These are phyloP conservation scores for Pseudopipra pipra DNA, from an alignment of 2,113 vertebrate genomes.

Conservation along the genomic window DNA sequence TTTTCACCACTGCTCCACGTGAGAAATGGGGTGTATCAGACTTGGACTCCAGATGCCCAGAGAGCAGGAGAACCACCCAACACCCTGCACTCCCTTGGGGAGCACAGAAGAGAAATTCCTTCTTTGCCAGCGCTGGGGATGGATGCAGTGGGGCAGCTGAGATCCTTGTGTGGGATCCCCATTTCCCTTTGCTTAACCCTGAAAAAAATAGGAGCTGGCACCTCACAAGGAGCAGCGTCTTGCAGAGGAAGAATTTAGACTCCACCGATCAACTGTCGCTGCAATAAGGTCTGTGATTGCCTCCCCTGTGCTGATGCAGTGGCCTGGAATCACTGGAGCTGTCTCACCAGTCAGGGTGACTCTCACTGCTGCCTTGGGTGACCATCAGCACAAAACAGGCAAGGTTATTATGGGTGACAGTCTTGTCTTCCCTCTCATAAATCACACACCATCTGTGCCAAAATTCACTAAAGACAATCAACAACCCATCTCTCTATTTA, in stretches of 20 bases:
- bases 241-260: not conserved
- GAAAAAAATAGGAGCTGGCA: not conserved
- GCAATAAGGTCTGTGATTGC: not conserved
- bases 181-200: not conserved
- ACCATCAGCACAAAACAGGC: not conserved
- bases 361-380: not conserved
- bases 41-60: not conserved
- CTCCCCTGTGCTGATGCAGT: not conserved
- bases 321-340: not conserved
- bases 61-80: not conserved
- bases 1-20: not conserved
- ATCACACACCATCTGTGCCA: not conserved
- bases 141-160: not conserved
- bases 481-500: not conserved
- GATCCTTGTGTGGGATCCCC: not conserved
- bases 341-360: not conserved
- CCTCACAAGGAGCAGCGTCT: not conserved
- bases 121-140: not conserved
- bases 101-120: not conserved
- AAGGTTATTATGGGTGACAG: constrained; percentile 23
- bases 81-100: not conserved
- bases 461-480: not conserved
- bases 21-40: not conserved
- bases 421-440: constrained; percentile 6
- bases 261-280: rapidly evolving